Percentiles rank a stretch among this genome's conserved stretches.
These are phyloP conservation scores for Drosophila atripex DNA, from an alignment of 2,888 invertebrate genomes.

Conservation along the genomic window DNA sequence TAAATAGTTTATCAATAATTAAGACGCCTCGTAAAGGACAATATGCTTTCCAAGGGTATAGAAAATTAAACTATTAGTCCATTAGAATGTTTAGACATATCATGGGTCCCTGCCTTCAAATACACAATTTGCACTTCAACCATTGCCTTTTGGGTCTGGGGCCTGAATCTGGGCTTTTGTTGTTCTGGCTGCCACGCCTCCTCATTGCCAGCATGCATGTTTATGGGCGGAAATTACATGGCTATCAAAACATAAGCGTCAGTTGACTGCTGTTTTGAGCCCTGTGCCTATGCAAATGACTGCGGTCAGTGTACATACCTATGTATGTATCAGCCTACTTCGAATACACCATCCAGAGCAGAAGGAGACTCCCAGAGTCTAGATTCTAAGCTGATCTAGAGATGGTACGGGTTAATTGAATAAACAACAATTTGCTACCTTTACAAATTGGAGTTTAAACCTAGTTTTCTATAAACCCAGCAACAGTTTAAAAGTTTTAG, in stretches of 20 bases:
- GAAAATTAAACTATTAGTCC: constrained; percentile 16
- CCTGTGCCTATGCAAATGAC: constrained; percentile 57
- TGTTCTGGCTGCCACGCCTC: constrained; percentile 3
- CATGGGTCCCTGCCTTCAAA: constrained; percentile 7
- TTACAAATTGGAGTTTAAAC: background rate
- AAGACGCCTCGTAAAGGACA: background rate
- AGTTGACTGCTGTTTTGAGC: constrained; percentile 58
- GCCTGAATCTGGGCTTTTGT: constrained; percentile 3
- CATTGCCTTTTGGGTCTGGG: constrained; percentile 3
- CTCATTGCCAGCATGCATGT: constrained; percentile 42
- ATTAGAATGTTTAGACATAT: background rate
- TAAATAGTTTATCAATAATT: too few relatives aligned
- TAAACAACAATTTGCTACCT: background rate
- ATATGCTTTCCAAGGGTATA: background rate
- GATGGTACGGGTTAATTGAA: background rate
- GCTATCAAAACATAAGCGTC: constrained; percentile 73
- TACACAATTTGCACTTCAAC: constrained; percentile 24
- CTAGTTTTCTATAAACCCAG: background rate
- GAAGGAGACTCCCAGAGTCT: background rate
- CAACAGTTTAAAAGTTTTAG: too few relatives aligned
- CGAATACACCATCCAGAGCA: background rate
- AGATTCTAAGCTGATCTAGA: constrained; percentile 5
- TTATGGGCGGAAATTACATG: constrained; percentile 74
- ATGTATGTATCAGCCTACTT: constrained; percentile 5
- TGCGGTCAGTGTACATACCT: constrained; percentile 52